Percentiles rank a stretch among this genome's conserved stretches.
phyloP scores from a whole-genome alignment of 2,797 vertebrate species.

The Margarornis squamiger region DNA sequence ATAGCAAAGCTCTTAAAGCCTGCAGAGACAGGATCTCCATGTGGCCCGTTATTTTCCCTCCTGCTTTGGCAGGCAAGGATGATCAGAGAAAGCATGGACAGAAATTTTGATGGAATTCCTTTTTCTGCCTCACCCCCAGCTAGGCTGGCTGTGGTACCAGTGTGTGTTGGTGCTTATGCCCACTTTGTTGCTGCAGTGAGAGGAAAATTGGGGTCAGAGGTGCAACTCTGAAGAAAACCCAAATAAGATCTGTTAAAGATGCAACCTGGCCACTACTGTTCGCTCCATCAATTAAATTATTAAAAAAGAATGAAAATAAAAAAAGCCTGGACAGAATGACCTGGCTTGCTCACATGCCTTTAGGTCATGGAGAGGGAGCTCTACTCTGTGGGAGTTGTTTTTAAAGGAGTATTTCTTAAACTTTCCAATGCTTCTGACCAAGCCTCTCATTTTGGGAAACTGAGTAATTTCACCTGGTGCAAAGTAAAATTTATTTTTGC shows the following conservation, averaged over 20 bases:
- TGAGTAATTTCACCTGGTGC: constrained; percentile 65
- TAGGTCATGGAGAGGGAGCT: neutral
- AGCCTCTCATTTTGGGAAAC: constrained; percentile 59
- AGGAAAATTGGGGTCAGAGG: neutral
- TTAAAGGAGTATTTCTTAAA: constrained; percentile 57
- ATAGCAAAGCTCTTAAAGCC: neutral
- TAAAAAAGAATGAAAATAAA: neutral
- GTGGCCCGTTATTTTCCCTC: neutral
- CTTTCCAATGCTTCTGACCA: constrained; percentile 52
- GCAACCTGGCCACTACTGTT: neutral
- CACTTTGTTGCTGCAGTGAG: neutral
- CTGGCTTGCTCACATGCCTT: constrained; percentile 20
- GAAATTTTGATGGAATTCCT: neutral
- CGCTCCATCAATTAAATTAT: neutral
- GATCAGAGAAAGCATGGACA: neutral
- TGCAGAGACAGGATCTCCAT: neutral
- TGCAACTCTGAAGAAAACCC: neutral
- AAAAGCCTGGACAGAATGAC: neutral
- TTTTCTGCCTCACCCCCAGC: accelerated
- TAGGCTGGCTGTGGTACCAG: neutral
- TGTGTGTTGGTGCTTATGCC: neutral
- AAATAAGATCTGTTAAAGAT: neutral
- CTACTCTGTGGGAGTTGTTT: constrained; percentile 58
- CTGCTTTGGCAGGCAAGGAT: neutral
- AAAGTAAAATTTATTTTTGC: constrained; percentile 61